phyloP scores from a whole-genome alignment of 1,140 invertebrate genomes.

The Rhyacophila brunnea region DNA sequence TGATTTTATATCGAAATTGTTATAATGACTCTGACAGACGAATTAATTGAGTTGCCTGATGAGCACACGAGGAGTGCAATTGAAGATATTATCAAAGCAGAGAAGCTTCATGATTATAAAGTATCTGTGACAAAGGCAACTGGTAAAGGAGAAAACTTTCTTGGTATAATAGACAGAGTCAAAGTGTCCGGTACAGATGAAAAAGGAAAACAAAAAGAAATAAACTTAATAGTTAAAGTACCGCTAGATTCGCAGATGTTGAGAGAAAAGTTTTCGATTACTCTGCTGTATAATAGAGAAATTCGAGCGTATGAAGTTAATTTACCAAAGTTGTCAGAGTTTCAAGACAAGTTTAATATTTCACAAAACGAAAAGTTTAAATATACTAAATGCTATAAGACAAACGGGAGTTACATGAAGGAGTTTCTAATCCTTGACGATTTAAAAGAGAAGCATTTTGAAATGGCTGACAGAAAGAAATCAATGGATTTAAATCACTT shows the following conservation, averaged over 20 bases:
- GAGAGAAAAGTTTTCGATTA: constrained; percentile 16
- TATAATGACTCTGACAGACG: neutral
- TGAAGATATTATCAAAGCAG: neutral
- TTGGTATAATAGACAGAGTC: constrained; percentile 42
- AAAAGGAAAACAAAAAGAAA: neutral
- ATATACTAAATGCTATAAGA: neutral
- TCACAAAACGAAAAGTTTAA: no score
- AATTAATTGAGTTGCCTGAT: constrained; percentile 1
- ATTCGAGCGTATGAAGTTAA: constrained; percentile 4
- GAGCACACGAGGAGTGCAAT: constrained; percentile 1
- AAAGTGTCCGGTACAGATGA: neutral
- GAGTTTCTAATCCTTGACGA: constrained; percentile 56
- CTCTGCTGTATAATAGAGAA: constrained; percentile 3
- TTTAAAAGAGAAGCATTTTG: constrained; percentile 48
- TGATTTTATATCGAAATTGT: no score
- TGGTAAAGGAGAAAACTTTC: constrained; percentile 43
- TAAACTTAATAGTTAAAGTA: constrained; percentile 14
- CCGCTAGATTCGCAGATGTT: neutral
- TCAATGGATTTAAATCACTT: constrained; percentile 52
- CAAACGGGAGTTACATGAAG: constrained; percentile 38
- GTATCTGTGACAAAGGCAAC: constrained; percentile 10
- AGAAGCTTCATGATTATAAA: constrained; percentile 1
- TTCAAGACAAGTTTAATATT: constrained; percentile 3
- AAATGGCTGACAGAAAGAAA: constrained; percentile 52
- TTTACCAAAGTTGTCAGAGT: neutral